Percentiles rank a stretch among this genome's conserved stretches.
phyloP scores from a whole-genome alignment of 2,797 vertebrate species.

The Chromobotia macracanthus region DNA sequence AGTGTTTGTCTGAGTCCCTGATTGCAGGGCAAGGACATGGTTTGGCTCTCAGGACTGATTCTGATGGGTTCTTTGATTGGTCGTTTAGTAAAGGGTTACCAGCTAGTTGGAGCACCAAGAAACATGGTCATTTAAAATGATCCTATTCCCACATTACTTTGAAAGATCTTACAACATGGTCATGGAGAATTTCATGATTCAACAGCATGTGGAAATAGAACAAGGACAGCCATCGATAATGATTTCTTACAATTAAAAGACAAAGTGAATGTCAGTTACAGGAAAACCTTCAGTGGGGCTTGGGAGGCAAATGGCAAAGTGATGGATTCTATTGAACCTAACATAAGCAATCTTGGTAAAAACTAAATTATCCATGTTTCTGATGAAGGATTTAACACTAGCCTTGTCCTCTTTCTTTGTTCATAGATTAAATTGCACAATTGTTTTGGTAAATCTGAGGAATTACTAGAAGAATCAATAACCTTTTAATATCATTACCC shows the following conservation, averaged over 20 bases:
- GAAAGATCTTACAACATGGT: not conserved
- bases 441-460: conserved; percentile 15
- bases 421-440: conserved; percentile 30
- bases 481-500: conserved; percentile 58
- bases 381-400: conserved; percentile 6
- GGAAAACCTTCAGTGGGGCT: not conserved
- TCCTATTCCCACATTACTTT: not conserved
- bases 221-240: not conserved
- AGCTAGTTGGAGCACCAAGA: not conserved
- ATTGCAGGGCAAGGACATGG: conserved; percentile 36
- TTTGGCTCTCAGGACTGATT: conserved; percentile 37
- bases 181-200: not conserved
- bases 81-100: not conserved
- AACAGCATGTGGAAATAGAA: not conserved
- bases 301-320: not conserved
- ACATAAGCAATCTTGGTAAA: not conserved
- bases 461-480: conserved; percentile 31
- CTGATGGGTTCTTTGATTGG: conserved; percentile 30
- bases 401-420: conserved; percentile 34
- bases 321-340: not conserved
- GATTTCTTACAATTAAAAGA: not conserved
- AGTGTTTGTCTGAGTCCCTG: conserved; percentile 63
- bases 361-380: not conserved
- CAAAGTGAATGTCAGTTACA: not conserved
- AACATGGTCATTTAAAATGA: not conserved